Evolutionary conservation across 2,888 invertebrate species (phyloP).

Genomic region (Platynereis dumerilii): DNA sequence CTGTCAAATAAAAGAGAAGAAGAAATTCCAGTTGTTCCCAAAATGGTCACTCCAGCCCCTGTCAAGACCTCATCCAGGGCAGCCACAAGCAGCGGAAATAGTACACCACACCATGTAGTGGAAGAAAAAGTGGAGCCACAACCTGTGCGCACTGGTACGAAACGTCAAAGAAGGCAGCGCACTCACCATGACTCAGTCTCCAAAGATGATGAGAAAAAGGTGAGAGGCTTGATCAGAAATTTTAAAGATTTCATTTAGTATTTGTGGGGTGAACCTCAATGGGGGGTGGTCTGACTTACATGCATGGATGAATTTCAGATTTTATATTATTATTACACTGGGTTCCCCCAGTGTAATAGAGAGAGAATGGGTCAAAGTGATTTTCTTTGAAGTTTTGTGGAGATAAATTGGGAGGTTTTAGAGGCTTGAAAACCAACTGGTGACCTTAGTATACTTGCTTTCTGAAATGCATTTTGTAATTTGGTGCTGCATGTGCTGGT

Average conservation of each 20-base stretch:
- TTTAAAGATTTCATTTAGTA: background rate
- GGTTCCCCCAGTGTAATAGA: too few species aligned
- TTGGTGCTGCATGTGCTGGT: too few species aligned
- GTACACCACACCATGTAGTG: constrained; percentile 21
- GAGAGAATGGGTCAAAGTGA: too few species aligned
- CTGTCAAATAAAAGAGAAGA: constrained; percentile 2
- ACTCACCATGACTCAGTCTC: constrained; percentile 42
- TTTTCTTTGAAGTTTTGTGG: too few species aligned
- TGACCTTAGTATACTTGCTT: too few species aligned
- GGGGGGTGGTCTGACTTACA: too few species aligned
- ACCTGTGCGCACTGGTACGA: constrained; percentile 33
- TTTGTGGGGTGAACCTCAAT: background rate
- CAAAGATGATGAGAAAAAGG: constrained; percentile 52
- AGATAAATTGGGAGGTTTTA: too few species aligned
- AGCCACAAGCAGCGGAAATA: background rate
- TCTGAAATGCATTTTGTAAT: too few species aligned
- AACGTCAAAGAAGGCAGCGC: constrained; percentile 54
- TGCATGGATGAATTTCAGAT: too few species aligned
- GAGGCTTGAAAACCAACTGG: too few species aligned
- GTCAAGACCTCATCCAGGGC: background rate
- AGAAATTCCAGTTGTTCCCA: constrained; percentile 2
- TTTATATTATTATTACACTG: too few species aligned
- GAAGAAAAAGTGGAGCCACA: constrained; percentile 43
- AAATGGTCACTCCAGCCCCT: background rate
- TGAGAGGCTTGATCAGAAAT: constrained; percentile 14